Evolutionary conservation across 2,888 invertebrate species (phyloP), one percentile per base, ranked within the genome.

Genomic region (Conus canariensis): DNA sequence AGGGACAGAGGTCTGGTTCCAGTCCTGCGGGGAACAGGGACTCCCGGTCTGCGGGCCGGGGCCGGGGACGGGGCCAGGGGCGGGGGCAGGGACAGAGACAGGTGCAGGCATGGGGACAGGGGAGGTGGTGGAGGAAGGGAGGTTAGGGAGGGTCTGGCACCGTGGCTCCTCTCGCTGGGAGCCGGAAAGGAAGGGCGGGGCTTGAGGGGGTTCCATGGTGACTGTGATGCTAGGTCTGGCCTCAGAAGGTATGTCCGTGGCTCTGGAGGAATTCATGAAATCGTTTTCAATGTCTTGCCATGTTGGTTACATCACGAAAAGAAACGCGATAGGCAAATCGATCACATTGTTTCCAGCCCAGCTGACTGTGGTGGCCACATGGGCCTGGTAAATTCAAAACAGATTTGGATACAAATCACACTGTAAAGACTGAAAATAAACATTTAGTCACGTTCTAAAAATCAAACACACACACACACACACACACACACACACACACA

Each of bases 21-120:
- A 89, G 82, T 90, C 88, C 74, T 87, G 64, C 45, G 77, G 82
- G 74, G 86, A 86, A 8, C 74, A 60, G 85, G 90, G 88, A 82
- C 90, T 88, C 60, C 67, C 88, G 45, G 82, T 19, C 58, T 25
- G 83, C 12, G 87, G 90, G 30, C 58, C 74, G 80, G 67, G 89
- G n/a, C 14, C 25, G 85, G 80, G 87, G 59, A 87, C 60, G 80
- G 87, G 59, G 88, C 19, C 83, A 85, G 74, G 58, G 85, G 45
- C 45, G 45, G 45, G 45, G 45, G 45, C 45, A 45, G 45, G 45
- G 45, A 10, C 64, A 58, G 85, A 59, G 74, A 58, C 30, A 0
- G 88, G 30, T 25, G 59, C n/a, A n/a, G 87, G 60, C 30, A 82
- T 9, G 14, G 87, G 19, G 87, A 70, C n/a, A 60, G 80, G 25